These are phyloP conservation scores for Pogoniulus pusillus DNA, from an alignment of 2,797 vertebrate genomes.

Conservation along the genomic window DNA sequence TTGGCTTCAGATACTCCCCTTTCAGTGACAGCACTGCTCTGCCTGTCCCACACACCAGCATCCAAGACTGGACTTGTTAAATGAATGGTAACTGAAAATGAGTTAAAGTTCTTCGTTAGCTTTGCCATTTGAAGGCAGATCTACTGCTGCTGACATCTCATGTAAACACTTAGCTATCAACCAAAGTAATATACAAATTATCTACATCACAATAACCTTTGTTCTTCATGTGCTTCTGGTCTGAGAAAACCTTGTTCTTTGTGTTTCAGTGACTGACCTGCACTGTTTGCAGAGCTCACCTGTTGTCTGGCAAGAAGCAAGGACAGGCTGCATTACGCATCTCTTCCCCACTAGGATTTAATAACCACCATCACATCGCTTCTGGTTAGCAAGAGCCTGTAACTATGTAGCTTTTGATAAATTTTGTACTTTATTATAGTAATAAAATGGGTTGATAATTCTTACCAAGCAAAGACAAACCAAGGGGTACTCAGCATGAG, in stretches of 20 bases:
- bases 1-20: background rate
- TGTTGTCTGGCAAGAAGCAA: background rate
- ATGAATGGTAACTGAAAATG: background rate
- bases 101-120: background rate
- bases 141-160: background rate
- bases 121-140: background rate
- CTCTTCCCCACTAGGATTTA: background rate
- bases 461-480: background rate
- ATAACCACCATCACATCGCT: background rate
- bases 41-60: background rate
- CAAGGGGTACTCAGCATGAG: rapidly evolving
- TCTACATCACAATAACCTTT: background rate
- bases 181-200: background rate
- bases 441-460: constrained; percentile 64
- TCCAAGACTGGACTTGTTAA: background rate
- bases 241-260: background rate
- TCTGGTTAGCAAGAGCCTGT: constrained; percentile 48
- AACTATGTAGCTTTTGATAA: constrained; percentile 72
- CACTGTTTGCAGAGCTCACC: constrained; percentile 29
- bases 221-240: background rate
- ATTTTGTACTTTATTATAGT: constrained; percentile 70
- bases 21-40: background rate
- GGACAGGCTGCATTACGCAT: background rate
- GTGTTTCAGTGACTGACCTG: background rate
- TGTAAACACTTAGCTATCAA: background rate